A percentile compares a stretch with the other conserved stretches of the same genome.
Evolutionary conservation across 2,797 vertebrate genomes (phyloP).

Genomic region (Varecia variegata): DNA sequence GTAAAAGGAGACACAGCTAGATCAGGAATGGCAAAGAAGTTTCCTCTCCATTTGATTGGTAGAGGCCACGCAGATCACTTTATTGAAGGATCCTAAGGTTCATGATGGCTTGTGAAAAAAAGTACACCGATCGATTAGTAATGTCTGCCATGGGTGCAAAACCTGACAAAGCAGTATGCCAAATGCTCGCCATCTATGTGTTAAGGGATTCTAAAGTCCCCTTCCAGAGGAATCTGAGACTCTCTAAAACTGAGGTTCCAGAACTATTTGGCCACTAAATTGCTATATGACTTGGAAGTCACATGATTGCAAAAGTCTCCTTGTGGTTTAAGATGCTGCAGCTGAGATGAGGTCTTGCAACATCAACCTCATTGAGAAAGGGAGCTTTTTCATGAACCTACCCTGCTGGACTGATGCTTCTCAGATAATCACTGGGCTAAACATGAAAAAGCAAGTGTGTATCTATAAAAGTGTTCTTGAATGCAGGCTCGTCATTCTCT

Average conservation of each 20-base stretch:
- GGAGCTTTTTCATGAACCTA: not conserved
- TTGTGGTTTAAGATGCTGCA: slow-evolving; percentile 51
- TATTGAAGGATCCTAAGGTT: not conserved
- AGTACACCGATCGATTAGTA: not conserved
- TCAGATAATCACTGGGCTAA: slow-evolving; percentile 29
- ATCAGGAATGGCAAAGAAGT: not conserved
- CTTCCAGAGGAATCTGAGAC: slow-evolving; percentile 43
- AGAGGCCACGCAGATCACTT: not conserved
- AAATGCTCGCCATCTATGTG: not conserved
- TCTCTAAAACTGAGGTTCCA: slow-evolving; percentile 40
- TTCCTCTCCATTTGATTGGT: not conserved
- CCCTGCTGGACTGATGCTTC: not conserved
- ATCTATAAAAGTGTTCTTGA: slow-evolving; percentile 38
- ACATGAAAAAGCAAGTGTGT: not conserved
- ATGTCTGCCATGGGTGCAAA: not conserved
- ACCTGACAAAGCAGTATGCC: not conserved
- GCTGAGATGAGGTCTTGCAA: slow-evolving; percentile 62
- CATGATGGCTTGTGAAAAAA: not conserved
- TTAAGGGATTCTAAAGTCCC: not conserved
- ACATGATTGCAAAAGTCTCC: slow-evolving; percentile 63
- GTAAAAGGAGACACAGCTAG: not conserved
- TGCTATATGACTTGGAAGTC: slow-evolving; percentile 60
- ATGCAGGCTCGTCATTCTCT: not conserved
- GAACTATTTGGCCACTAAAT: slow-evolving; percentile 26
- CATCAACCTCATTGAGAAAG: slow-evolving; percentile 55